phyloP scores from a whole-genome alignment of 2,797 vertebrate species.

The Rhinatrema bivittatum region DNA sequence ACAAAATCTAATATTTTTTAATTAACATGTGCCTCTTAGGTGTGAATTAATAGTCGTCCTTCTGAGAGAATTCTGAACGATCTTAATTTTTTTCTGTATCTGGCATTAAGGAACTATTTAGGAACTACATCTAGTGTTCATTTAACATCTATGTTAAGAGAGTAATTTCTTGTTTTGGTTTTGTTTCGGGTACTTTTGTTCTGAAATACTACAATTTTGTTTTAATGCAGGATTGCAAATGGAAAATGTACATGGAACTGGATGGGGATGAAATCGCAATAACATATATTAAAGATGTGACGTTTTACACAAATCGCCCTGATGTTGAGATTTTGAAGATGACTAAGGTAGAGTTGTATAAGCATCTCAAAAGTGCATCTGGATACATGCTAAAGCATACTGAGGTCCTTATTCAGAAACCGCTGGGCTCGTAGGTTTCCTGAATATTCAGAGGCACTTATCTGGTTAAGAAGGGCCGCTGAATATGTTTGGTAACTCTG shows the following conservation, averaged over 20 bases:
- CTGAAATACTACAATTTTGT: conserved; percentile 23
- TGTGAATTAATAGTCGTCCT: not conserved
- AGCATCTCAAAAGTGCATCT: conserved; percentile 53
- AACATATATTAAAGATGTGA: conserved; percentile 95
- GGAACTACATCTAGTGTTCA: no score
- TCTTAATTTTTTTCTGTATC: no score
- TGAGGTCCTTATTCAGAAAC: no score
- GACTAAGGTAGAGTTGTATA: conserved; percentile 77
- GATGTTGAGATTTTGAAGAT: conserved; percentile 83
- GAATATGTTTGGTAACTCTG: no score
- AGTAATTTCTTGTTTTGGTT: no score
- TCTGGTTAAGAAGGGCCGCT: no score
- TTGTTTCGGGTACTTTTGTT: not conserved
- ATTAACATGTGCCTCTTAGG: not conserved
- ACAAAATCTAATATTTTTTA: not conserved
- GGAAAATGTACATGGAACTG: conserved; percentile 98
- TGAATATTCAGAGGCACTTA: no score
- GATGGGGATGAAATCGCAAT: conserved; percentile 93
- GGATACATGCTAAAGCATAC: no score
- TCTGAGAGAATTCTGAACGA: not conserved
- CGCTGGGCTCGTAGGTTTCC: no score
- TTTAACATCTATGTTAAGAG: no score
- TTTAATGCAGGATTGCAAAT: conserved; percentile 89
- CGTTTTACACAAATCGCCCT: conserved; percentile 80
- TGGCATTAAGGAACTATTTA: no score